Conservation (phyloP, 2,888 invertebrate genomes). For the Unio pictorum region DNA sequence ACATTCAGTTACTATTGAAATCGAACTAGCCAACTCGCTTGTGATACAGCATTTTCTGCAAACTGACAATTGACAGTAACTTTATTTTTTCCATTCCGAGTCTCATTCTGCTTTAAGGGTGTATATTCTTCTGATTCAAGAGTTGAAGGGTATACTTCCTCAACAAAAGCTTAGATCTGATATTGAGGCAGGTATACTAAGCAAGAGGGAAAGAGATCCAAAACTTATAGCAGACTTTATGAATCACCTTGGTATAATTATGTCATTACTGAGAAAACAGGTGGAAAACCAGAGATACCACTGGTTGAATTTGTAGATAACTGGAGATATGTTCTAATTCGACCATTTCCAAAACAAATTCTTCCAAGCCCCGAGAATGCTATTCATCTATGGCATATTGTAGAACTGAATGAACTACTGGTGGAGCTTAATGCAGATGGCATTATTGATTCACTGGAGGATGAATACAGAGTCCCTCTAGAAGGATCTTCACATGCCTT, state of each 20-base stretch:
- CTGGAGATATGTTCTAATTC: conserved; percentile 20
- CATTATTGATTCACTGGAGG: conserved; percentile 30
- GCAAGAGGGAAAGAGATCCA: conserved; percentile 17
- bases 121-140: conserved; percentile 25
- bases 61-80: background rate
- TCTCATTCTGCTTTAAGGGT: conserved; percentile 7
- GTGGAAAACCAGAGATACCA: conserved; percentile 23
- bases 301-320: conserved; percentile 30
- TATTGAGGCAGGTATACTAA: conserved; percentile 16
- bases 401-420: conserved; percentile 31
- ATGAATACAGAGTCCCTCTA: conserved; percentile 19
- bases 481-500: conserved; percentile 13
- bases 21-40: conserved; percentile 19
- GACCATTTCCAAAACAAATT: conserved; percentile 16
- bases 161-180: conserved; percentile 27
- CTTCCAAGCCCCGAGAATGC: conserved; percentile 29
- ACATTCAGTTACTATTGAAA: conserved; percentile 30
- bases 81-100: no score
- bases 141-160: conserved; percentile 13
- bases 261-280: conserved; percentile 37
- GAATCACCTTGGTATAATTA: conserved; percentile 32
- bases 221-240: conserved; percentile 24
- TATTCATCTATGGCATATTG: conserved; percentile 37
- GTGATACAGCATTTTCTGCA: background rate
- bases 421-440: conserved; percentile 35